phyloP scores from a whole-genome alignment of 2,113 vertebrate genomes.

The Petroica traversi region DNA sequence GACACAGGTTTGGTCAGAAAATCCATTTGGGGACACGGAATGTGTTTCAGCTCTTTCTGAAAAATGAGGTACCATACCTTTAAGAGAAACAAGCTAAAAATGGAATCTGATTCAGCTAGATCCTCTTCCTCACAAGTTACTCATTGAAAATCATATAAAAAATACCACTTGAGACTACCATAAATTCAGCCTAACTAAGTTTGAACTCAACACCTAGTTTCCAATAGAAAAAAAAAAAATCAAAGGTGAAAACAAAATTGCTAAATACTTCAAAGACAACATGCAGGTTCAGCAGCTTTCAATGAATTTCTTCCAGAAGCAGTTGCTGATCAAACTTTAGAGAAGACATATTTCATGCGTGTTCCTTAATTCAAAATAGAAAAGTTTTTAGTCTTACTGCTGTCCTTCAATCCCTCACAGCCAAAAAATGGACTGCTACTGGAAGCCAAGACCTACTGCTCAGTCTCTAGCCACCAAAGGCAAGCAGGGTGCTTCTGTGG shows the following conservation, averaged over 20 bases:
- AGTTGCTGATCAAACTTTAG: background rate
- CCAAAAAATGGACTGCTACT: background rate
- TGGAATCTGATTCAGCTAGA: background rate
- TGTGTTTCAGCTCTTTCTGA: background rate
- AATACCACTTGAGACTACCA: background rate
- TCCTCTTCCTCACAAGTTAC: background rate
- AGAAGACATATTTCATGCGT: background rate
- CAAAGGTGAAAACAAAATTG: conserved; percentile 1
- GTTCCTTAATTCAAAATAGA: background rate
- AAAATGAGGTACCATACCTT: background rate
- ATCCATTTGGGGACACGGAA: background rate
- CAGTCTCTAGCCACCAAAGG: background rate
- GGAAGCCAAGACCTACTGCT: background rate
- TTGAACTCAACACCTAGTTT: background rate
- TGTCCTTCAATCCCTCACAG: background rate
- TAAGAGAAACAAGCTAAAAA: background rate
- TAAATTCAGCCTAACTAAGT: background rate
- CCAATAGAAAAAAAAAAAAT: background rate
- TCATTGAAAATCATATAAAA: background rate
- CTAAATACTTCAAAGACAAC: background rate
- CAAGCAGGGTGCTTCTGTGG: background rate
- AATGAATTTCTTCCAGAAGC: background rate
- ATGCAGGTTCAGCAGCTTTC: background rate
- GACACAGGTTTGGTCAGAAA: background rate
- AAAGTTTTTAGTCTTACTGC: background rate